phyloP scores from a whole-genome alignment of 2,888 invertebrate species.

The Chirona hameri region DNA sequence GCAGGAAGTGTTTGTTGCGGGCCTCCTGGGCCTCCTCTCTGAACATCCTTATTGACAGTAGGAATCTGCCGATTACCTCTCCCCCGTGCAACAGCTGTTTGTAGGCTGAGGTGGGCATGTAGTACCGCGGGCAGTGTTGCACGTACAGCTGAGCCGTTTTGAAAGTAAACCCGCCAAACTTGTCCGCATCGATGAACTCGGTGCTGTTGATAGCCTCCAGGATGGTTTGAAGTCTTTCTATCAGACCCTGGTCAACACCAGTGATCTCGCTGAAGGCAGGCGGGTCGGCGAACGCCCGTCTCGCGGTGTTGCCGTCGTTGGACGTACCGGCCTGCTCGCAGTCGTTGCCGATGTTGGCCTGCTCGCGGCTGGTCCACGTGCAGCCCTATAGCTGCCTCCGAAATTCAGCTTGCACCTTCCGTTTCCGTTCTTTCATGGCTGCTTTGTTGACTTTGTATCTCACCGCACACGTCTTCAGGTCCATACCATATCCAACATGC shows the following conservation, averaged over 20 bases:
- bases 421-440: not conserved
- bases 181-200: not conserved
- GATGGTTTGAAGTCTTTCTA: not conserved
- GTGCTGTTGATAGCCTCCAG: not conserved
- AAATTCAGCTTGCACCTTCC: not conserved
- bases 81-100: not conserved
- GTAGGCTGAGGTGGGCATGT: not conserved
- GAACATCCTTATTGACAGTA: not conserved
- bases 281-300: not conserved
- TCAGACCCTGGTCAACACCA: not conserved
- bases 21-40: not conserved
- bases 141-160: not conserved
- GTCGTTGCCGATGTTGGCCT: too few species aligned
- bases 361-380: not conserved
- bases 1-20: not conserved
- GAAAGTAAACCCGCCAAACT: not conserved
- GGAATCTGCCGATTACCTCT: not conserved
- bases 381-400: not conserved
- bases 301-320: not conserved
- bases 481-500: too few species aligned
- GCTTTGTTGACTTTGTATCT: not conserved
- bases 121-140: not conserved
- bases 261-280: not conserved
- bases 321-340: not conserved
- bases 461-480: not conserved